Conservation (phyloP, 64 coral and sea anemone genomes). For the Pachyseris speciosa region DNA sequence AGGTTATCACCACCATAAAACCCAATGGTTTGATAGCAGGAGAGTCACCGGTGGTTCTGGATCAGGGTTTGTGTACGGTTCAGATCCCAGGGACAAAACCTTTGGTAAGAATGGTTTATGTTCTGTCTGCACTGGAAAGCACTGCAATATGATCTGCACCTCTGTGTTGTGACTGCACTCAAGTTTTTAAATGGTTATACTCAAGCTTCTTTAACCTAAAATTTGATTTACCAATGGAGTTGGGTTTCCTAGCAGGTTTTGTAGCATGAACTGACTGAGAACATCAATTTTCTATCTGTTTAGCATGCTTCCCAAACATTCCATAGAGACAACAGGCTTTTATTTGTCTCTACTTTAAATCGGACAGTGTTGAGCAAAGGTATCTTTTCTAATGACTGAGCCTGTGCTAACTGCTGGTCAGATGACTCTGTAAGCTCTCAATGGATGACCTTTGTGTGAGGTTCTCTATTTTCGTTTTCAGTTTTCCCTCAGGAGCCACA, state of each 20-base stretch:
- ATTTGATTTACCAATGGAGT: too few species aligned
- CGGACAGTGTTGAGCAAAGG: too few species aligned
- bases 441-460: not conserved
- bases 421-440: too few species aligned
- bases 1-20: constrained; percentile 81
- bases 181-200: not conserved
- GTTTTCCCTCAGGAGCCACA: constrained; percentile 36
- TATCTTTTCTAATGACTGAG: too few species aligned
- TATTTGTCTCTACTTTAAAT: not conserved
- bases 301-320: too few species aligned
- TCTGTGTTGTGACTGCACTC: not conserved
- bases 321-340: too few species aligned
- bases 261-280: too few species aligned
- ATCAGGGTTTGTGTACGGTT: constrained; percentile 66
- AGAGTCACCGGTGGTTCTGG: constrained; percentile 58
- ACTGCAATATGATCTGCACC: not conserved
- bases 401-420: too few species aligned
- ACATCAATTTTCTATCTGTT: too few species aligned
- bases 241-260: too few species aligned
- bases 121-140: not conserved
- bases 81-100: constrained; percentile 9
- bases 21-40: constrained; percentile 85
- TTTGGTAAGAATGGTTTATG: constrained; percentile 69
- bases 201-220: not conserved
- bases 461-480: not conserved